A percentile compares a stretch with the other conserved stretches of the same genome.
Evolutionary conservation across 1,140 invertebrate species (phyloP).

Genomic region (Dufourea novaeangliae): DNA sequence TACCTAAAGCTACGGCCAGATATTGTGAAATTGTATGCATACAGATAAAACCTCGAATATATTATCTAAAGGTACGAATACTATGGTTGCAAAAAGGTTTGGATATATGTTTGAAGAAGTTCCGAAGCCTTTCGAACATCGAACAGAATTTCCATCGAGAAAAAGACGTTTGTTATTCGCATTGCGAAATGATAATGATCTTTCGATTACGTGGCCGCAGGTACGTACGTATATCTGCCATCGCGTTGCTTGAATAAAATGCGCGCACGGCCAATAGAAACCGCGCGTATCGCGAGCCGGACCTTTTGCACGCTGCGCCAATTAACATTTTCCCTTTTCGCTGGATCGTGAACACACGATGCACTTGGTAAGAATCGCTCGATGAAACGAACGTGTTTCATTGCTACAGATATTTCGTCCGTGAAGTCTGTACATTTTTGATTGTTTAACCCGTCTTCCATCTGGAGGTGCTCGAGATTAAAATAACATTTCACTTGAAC

Average conservation of each 20-base stretch:
- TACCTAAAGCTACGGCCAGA: too few relatives aligned
- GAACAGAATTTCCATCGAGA: slow-evolving; percentile 18
- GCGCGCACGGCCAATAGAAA: not conserved
- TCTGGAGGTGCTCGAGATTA: too few relatives aligned
- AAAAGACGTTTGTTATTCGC: slow-evolving; percentile 26
- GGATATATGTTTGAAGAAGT: slow-evolving; percentile 4
- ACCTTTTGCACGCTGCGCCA: slow-evolving; percentile 1
- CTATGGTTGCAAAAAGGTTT: too few relatives aligned
- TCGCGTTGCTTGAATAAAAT: slow-evolving; percentile 37
- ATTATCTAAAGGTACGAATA: too few relatives aligned
- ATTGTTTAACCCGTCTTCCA: too few relatives aligned
- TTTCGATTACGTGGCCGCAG: slow-evolving; percentile 53
- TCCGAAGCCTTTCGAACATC: not conserved
- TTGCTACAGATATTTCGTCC: too few relatives aligned
- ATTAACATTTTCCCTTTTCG: slow-evolving; percentile 9
- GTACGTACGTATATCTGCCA: slow-evolving; percentile 51
- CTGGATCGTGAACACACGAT: not conserved
- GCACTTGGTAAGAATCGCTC: too few relatives aligned
- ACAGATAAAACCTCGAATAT: too few relatives aligned
- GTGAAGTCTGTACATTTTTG: too few relatives aligned
- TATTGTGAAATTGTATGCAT: too few relatives aligned
- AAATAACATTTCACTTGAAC: too few relatives aligned
- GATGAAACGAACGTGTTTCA: not conserved
- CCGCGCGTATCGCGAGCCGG: not conserved
- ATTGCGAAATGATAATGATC: slow-evolving; percentile 62